Percentiles rank a stretch among this genome's conserved stretches.
phyloP scores from a whole-genome alignment of 2,113 vertebrate species.

The Megaceryle torquata region DNA sequence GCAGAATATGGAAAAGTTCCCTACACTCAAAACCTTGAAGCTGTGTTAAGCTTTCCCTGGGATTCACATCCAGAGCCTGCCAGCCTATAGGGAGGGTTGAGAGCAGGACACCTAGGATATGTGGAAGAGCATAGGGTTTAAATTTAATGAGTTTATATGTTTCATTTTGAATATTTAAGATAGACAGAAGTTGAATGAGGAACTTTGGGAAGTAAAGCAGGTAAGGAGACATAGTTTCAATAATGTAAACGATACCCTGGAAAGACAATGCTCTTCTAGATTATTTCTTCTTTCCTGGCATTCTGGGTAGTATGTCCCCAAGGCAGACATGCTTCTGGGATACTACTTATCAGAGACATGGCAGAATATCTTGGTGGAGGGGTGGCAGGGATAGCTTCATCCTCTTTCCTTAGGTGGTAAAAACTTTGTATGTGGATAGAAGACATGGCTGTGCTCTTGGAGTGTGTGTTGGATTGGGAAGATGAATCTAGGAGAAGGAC shows the following conservation, averaged over 20 bases:
- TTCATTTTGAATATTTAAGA: background rate
- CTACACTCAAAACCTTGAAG: background rate
- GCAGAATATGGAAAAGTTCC: background rate
- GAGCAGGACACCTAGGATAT: background rate
- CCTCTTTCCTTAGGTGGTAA: background rate
- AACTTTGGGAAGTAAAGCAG: background rate
- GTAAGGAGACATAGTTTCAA: background rate
- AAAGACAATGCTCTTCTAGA: background rate
- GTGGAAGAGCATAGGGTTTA: background rate
- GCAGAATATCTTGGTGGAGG: background rate
- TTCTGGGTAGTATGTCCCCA: background rate
- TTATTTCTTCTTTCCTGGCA: background rate
- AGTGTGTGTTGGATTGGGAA: background rate
- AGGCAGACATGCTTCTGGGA: background rate
- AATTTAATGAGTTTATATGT: background rate
- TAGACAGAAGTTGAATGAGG: background rate
- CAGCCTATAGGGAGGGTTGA: background rate
- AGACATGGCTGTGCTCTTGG: background rate
- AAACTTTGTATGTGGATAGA: background rate
- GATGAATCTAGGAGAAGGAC: background rate
- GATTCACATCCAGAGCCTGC: background rate
- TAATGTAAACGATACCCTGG: background rate
- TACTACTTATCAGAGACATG: fast-evolving
- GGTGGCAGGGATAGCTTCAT: background rate
- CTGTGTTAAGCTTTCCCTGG: background rate